Evolutionary conservation across 2,888 invertebrate species (phyloP), one percentile per base, ranked within the genome.

Genomic region (Drosophila monieri): DNA sequence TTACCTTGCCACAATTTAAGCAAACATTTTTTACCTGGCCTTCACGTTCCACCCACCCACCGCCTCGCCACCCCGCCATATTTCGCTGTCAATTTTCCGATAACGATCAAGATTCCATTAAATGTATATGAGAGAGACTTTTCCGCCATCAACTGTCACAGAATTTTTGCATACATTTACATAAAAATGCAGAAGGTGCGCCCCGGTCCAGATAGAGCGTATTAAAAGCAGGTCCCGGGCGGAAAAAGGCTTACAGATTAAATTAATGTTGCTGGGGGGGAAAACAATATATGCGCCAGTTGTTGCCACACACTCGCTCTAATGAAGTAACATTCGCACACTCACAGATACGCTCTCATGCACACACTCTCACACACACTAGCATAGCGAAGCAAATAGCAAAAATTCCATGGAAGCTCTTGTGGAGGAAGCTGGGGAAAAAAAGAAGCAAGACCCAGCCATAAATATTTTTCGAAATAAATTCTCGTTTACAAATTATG

Each of bases 401-500:
- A 47, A 48, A 64, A 74, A 84, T 81, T 83, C 80, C 85, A 66
- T 76, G 76, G 62, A 61, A 69, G 66, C 69, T 65, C 44, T 46
- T 23, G 66, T 62, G 64, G 57, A 64, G 71, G 62, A 72, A 54
- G 48, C 78, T 70, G 65, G 6, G 10, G 9, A 12, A 35, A 35
- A 35, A 71, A 66, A 49, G 44, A 66, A 69, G 69, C 70, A 21
- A 66, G 51, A 77, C 72, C 78, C 61, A 51, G 60, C 77, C 86
- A 88, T 83, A 88, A 88, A 83, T 83, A 86, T 77, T 77, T 88
- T 85, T 85, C 75, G 83, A 88, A 87, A 87, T 88, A 87, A 89
- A 85, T 87, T 76, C 85, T 88, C 89, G 89, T 87, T 88, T 81
- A 85, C 89, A 87, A 87, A 87, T 87, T 87, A 87, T 87, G 89